A percentile compares a stretch with the other conserved stretches of the same genome.
These are phyloP conservation scores for Ceyx melanurus DNA, from an alignment of 2,113 vertebrate genomes.

Conservation along the genomic window DNA sequence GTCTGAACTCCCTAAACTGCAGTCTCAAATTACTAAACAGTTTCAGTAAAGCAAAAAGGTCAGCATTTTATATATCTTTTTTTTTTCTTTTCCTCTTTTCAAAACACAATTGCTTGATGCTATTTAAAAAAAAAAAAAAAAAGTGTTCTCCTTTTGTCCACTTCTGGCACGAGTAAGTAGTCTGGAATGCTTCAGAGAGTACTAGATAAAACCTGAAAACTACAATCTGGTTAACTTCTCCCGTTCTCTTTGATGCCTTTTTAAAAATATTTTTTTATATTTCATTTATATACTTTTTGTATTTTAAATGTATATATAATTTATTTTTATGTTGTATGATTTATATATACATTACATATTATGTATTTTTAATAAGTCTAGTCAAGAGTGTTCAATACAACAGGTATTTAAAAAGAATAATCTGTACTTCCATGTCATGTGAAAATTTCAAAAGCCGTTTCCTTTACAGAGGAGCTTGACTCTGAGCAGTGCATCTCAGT, in stretches of 20 bases:
- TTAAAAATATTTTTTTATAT: background rate
- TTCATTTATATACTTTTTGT: background rate
- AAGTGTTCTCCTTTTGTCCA: background rate
- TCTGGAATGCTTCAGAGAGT: background rate
- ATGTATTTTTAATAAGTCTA: background rate
- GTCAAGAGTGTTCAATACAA: background rate
- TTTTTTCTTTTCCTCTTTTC: background rate
- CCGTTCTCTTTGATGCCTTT: background rate
- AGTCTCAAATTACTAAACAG: background rate
- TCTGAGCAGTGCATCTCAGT: background rate
- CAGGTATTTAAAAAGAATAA: background rate
- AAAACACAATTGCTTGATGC: background rate
- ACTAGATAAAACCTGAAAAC: background rate
- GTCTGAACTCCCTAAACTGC: background rate
- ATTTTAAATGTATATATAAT: background rate
- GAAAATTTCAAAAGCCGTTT: background rate
- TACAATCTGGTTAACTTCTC: background rate
- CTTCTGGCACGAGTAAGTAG: background rate
- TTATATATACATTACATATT: background rate
- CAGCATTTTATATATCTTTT: background rate
- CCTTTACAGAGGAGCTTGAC: background rate
- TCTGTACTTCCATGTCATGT: background rate
- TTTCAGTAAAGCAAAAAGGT: conserved; percentile 1
- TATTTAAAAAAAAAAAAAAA: background rate
- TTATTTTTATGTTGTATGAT: background rate